Evolutionary conservation across 64 coral and sea anemone genomes (phyloP), one percentile per base, ranked within the genome.

Genomic region (Exaiptasia diaphana): DNA sequence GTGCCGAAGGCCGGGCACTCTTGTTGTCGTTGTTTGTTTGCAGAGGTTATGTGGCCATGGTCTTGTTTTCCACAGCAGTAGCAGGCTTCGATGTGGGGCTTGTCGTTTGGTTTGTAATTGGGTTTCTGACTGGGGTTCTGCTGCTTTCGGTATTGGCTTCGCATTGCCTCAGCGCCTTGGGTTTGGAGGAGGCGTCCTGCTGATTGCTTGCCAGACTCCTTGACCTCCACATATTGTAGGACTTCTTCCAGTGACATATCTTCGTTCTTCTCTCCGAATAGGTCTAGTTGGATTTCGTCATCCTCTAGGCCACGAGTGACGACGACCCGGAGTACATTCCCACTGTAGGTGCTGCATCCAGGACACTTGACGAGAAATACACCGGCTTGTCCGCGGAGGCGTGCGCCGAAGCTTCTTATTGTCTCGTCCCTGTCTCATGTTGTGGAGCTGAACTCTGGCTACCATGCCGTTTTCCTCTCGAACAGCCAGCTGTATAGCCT

Each of bases 191-290:
- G 88, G 15, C 60, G 38, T 0, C 49, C 79, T 57, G 71, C 59
- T 2, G 88, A 83, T 31, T 71, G 7, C 55, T 83, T 72, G 8
- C 72, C 88, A 2, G 79, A 52, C 28, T 90, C 79, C 50, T 90
- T 76, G 18, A 71, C 87, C 50, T 83, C 71, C 4, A 82, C 29
- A 50, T 82, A 82, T 38, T 75, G 65, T 20, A 82, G 74, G 0
- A 90, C 78, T 38, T 90, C 86, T 38, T 90, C 87, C 5, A 82
- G 63, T 13, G 38, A 35, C 85, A 63, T 88, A n/a, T 80, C 52
- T 18, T 88, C 64, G 29, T 88, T 88, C 8, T 54, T 80, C 13
- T 88, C 50, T 2, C 78, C 77, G 4, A 90, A 43, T 0, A 90
- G 57, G 28, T 83, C 69, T 2, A 90, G 70, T 28, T 90, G 79